phyloP scores from a whole-genome alignment of 92 coral and sea anemone species.

The Zoanthus gigantus region DNA sequence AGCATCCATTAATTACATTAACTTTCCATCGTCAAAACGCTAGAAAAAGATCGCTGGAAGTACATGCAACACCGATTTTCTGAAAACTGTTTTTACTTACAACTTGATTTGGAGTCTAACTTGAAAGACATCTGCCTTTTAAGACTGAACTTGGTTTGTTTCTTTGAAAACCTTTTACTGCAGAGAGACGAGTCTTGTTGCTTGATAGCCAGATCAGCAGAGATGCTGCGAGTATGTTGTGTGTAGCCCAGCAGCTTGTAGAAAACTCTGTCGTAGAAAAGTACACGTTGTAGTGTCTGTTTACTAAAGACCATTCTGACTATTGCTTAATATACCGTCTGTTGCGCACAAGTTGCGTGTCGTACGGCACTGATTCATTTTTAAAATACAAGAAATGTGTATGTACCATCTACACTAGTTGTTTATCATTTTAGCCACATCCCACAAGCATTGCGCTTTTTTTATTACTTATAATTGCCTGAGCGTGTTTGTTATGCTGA shows the following conservation, averaged over 20 bases:
- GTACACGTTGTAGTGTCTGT: neutral
- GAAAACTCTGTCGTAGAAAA: constrained; percentile 31
- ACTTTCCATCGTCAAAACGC: neutral
- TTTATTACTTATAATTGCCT: no score
- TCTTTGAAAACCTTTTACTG: constrained; percentile 31
- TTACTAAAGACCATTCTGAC: no score
- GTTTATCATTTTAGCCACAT: no score
- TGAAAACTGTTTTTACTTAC: neutral
- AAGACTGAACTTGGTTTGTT: constrained; percentile 36
- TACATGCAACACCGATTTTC: no score
- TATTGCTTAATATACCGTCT: no score
- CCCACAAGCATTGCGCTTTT: no score
- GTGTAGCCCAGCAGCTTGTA: constrained; percentile 36
- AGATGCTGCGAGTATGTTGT: constrained; percentile 22
- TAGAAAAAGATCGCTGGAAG: neutral
- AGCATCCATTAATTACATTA: no score
- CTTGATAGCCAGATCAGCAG: constrained; percentile 17
- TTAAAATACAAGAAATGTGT: no score
- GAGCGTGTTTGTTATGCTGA: no score
- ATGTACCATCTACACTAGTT: no score
- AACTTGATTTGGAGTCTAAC: constrained; percentile 9
- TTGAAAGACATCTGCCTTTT: constrained; percentile 24
- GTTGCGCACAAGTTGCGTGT: no score
- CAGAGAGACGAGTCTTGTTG: constrained; percentile 8
- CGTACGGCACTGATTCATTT: no score